These are phyloP conservation scores for Aldrovandia affinis DNA, from an alignment of 2,797 vertebrate genomes.

Conservation along the genomic window DNA sequence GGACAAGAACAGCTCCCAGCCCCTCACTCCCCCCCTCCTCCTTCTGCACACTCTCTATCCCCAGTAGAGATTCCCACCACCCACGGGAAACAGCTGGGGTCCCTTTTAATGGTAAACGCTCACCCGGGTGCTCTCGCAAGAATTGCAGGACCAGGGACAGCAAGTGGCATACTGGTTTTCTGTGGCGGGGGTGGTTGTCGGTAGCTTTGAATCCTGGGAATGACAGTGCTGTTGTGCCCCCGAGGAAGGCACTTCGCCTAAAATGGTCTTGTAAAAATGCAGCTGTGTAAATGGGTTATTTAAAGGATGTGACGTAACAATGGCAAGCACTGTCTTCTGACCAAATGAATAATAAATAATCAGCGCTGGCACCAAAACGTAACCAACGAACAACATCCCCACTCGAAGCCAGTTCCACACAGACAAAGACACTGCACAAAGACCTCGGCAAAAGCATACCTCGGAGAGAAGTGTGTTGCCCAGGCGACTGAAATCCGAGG, in stretches of 20 bases:
- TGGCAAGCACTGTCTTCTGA: background rate
- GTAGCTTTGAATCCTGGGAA: background rate
- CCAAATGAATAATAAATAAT: background rate
- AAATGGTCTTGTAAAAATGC: background rate
- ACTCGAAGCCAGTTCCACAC: background rate
- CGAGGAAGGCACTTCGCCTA: background rate
- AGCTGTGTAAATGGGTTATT: background rate
- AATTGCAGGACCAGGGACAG: background rate
- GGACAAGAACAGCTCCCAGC: slow-evolving; percentile 37
- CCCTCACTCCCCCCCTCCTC: background rate
- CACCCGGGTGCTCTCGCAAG: slow-evolving; percentile 39
- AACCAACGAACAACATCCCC: background rate
- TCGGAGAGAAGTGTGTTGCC: background rate
- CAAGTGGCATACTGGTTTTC: background rate
- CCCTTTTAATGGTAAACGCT: slow-evolving; percentile 36
- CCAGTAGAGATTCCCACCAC: slow-evolving; percentile 37
- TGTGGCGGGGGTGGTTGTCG: background rate
- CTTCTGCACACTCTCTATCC: slow-evolving; percentile 27
- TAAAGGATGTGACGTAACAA: background rate
- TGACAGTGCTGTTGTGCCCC: background rate
- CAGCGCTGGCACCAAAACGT: background rate
- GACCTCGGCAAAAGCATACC: background rate
- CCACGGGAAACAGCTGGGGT: slow-evolving; percentile 40
- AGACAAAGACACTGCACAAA: background rate
- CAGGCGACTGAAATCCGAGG: slow-evolving; percentile 5